phyloP scores from a whole-genome alignment of 2,888 invertebrate genomes.

The Oxyteleia sp. region DNA sequence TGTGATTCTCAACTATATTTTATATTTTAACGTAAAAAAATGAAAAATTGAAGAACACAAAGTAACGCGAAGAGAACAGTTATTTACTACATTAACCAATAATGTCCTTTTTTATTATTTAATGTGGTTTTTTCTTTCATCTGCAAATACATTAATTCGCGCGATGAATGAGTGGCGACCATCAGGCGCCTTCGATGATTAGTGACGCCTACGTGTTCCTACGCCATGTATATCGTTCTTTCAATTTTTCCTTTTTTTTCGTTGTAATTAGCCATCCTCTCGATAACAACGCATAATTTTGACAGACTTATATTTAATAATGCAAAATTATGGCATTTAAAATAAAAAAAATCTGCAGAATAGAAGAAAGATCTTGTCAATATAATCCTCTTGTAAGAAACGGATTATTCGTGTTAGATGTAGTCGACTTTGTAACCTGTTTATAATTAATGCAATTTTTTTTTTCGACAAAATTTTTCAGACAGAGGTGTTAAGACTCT shows the following conservation, averaged over 20 bases:
- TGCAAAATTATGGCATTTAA: background rate
- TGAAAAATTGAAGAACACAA: background rate
- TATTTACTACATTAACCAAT: slow-evolving; percentile 21
- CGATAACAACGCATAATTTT: too few species aligned
- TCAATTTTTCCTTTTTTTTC: slow-evolving; percentile 50
- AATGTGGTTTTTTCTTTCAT: slow-evolving; percentile 56
- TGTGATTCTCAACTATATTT: too few species aligned
- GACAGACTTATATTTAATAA: background rate
- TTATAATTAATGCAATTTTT: too few species aligned
- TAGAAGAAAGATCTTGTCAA: too few species aligned
- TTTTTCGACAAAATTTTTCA: too few species aligned
- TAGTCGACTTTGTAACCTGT: too few species aligned
- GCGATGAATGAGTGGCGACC: slow-evolving; percentile 71
- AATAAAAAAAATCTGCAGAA: too few species aligned
- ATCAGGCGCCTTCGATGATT: slow-evolving; percentile 80
- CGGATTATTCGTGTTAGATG: too few species aligned
- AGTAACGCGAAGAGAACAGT: background rate
- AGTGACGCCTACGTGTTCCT: slow-evolving; percentile 78
- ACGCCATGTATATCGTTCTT: slow-evolving; percentile 66
- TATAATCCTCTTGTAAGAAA: too few species aligned
- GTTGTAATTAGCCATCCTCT: slow-evolving; percentile 33
- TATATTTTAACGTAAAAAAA: too few species aligned
- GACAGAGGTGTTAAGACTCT: too few species aligned
- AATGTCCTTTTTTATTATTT: slow-evolving; percentile 60
- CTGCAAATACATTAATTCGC: slow-evolving; percentile 63